Evolutionary conservation across 2,797 vertebrate species (phyloP).

Genomic region (Austrolebias charrua): DNA sequence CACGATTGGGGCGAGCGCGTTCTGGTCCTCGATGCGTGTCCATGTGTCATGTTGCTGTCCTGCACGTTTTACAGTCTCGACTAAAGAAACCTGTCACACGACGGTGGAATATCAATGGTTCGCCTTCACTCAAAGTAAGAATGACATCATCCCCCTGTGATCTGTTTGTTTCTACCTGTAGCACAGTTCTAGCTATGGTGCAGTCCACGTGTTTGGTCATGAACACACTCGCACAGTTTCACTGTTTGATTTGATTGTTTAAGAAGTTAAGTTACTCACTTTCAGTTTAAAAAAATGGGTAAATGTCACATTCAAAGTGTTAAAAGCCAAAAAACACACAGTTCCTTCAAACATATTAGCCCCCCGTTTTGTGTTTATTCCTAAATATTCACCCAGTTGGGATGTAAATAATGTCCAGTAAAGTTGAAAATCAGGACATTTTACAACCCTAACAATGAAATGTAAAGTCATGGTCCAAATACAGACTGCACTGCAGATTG

Average conservation of each 20-base stretch:
- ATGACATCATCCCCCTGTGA: constrained; percentile 32
- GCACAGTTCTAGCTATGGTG: constrained; percentile 36
- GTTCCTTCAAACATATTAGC: no score
- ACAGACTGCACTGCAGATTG: constrained; percentile 37
- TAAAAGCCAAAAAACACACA: no score
- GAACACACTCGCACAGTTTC: constrained; percentile 8
- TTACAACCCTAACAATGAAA: neutral
- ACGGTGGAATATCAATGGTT: constrained; percentile 77
- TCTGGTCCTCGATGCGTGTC: constrained; percentile 17
- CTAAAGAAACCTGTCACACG: constrained; percentile 77
- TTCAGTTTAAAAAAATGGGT: no score
- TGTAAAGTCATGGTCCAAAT: constrained; percentile 8
- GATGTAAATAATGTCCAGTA: neutral
- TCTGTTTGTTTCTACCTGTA: constrained; percentile 29
- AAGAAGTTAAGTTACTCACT: no score
- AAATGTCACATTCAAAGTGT: neutral
- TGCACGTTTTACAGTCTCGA: constrained; percentile 73
- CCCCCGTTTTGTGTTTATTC: no score
- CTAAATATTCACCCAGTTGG: neutral
- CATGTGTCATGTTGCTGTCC: constrained; percentile 64
- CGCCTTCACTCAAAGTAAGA: constrained; percentile 79
- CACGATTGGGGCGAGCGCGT: constrained; percentile 5
- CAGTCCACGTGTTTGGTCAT: constrained; percentile 36
- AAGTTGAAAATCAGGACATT: constrained; percentile 18
- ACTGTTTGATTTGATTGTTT: neutral